phyloP scores from a whole-genome alignment of 2,888 invertebrate species.

The Morinoia aosen region DNA sequence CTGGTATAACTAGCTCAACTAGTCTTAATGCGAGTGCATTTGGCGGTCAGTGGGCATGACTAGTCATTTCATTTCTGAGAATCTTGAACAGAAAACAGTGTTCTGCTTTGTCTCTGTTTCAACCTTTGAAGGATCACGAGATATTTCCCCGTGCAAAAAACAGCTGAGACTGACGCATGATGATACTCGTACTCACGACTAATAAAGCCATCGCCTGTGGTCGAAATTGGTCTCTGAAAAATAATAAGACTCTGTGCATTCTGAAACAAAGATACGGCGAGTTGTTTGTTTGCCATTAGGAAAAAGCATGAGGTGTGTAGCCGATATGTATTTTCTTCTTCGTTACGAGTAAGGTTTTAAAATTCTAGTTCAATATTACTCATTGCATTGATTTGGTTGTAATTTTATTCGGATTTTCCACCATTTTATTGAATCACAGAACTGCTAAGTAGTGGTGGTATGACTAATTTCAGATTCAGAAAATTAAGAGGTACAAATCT shows the following conservation, averaged over 20 bases:
- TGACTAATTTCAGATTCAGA: too few relatives aligned
- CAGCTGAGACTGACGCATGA: neutral
- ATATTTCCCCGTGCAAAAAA: neutral
- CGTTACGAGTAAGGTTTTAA: too few relatives aligned
- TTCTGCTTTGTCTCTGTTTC: constrained; percentile 20
- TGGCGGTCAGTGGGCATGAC: neutral
- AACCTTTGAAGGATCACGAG: neutral
- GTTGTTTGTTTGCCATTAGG: too few relatives aligned
- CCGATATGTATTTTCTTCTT: too few relatives aligned
- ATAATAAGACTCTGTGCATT: neutral
- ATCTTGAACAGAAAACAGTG: neutral
- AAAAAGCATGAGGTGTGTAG: too few relatives aligned
- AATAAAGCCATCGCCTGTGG: neutral
- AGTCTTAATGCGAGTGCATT: neutral
- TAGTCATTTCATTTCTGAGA: neutral
- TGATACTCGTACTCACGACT: neutral
- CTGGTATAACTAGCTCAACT: neutral
- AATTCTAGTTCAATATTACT: too few relatives aligned
- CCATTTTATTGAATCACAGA: too few relatives aligned
- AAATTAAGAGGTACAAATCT: too few relatives aligned
- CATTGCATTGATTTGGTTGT: too few relatives aligned
- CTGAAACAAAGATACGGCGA: neutral
- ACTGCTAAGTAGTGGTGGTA: too few relatives aligned
- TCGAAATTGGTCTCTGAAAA: neutral
- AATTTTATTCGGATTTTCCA: too few relatives aligned